These are phyloP conservation scores for Eunapius fragilis DNA, from an alignment of 37 sponge, comb jelly and placozoan genomes.

Conservation along the genomic window DNA sequence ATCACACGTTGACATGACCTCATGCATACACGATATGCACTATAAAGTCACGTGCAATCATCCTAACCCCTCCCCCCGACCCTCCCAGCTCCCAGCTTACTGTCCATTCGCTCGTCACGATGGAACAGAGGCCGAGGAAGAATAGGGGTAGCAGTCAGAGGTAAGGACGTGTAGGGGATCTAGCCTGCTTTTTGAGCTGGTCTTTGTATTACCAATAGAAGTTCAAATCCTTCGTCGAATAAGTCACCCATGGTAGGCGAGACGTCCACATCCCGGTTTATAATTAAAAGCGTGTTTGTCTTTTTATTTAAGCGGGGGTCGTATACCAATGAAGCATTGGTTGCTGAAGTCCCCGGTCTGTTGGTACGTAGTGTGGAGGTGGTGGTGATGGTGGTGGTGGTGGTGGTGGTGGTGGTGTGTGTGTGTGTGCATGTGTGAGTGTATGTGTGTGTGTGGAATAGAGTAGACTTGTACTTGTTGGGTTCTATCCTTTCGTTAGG, in stretches of 20 bases:
- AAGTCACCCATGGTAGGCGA: not conserved
- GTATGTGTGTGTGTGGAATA: not conserved
- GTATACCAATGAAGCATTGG: not conserved
- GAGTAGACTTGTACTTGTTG: not conserved
- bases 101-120: not conserved
- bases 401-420: no score
- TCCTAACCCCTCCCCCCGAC: not conserved
- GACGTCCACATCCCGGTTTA: not conserved
- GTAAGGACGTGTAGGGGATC: not conserved
- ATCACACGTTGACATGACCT: not conserved
- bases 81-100: not conserved
- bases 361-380: no score
- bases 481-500: conserved; percentile 15
- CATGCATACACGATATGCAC: not conserved
- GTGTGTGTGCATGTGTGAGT: no score
- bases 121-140: conserved; percentile 14
- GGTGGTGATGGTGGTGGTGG: no score
- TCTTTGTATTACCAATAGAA: not conserved
- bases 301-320: not conserved
- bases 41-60: not conserved
- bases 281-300: not conserved
- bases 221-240: not conserved
- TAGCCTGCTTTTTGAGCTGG: not conserved
- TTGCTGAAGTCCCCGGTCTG: not conserved
- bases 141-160: not conserved